Base-by-base conservation (phyloP, 2,797 vertebrate species). In the Salmo trutta region DNA sequence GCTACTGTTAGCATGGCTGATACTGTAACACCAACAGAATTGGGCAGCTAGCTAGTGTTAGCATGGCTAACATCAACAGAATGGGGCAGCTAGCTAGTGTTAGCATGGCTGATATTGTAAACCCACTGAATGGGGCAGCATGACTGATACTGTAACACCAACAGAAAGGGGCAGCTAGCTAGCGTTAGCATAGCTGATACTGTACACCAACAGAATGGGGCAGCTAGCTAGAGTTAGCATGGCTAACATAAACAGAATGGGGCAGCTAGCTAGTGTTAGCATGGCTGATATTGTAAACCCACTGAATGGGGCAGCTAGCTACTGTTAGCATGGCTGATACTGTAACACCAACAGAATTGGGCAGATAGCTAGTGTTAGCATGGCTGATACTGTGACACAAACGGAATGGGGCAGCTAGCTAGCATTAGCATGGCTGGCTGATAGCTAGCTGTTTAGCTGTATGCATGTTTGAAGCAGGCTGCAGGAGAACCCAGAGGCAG, bases 401-500 rank as follows among this genome's bases (percentile, higher is more conserved):
- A 24, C 24, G 31, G n/a, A 51, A 14, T 8, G 65, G 15, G 27
- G n/a, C 5, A 51, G 10, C 24, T 16, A 31, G 64, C 36, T 29
- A 29, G 65, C 27, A 0, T 33, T 15, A n/a, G 21, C 6, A 15
- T 12, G n/a, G 41, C 8, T 33, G 7, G 71, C 80, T 85, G 77
- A 65, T 29, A 70, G 51, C 78, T 77, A 78, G 79, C 79, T 81
- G 82, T 59, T 17, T 4, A 33, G 24, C 64, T 67, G 72, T 66
- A 75, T 52, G 68, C 31, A 74, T 78, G 88, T 75, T 91, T 82
- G 81, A 86, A 84, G 89, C 90, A 90, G 92, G 91, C 89, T 92
- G 90, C 89, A 88, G 91, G 87, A 93, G 88, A 93, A 91, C 92
- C 91, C 86, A 93, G 89, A 93, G 94, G 92, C 92, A 93, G 92